Evolutionary conservation across 2,113 vertebrate species (phyloP).

Genomic region (Oreochromis niloticus): DNA sequence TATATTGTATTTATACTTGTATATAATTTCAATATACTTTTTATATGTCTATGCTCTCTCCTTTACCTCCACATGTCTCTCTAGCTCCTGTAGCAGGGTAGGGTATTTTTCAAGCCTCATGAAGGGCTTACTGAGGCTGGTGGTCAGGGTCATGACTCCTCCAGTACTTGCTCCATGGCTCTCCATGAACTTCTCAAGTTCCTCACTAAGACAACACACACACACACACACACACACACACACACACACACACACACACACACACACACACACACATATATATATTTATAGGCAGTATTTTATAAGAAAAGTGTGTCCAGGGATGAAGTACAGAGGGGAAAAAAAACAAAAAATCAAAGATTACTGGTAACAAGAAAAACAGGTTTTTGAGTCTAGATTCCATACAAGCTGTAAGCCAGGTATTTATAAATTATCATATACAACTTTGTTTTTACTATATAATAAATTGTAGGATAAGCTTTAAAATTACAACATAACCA

Average conservation of each 20-base stretch:
- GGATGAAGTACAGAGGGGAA: not conserved
- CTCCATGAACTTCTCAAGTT: constrained; percentile 95
- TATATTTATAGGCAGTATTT: not conserved
- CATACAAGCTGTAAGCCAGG: not conserved
- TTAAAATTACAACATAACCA: not conserved
- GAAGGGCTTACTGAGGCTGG: constrained; percentile 95
- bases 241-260: not conserved
- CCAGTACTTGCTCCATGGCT: constrained; percentile 84
- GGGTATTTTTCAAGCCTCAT: constrained; percentile 94
- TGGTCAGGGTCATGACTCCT: constrained; percentile 90
- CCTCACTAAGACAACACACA: constrained; percentile 74
- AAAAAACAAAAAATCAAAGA: rapidly evolving
- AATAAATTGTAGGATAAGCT: not conserved
- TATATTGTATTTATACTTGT: not conserved
- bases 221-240: not conserved
- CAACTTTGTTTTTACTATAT: rapidly evolving
- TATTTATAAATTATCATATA: not conserved
- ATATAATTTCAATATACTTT: not conserved
- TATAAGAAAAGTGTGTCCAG: not conserved
- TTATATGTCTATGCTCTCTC: rapidly evolving
- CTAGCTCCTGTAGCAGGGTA: constrained; percentile 90
- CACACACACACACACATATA: not conserved
- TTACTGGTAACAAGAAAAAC: not conserved
- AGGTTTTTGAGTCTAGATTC: rapidly evolving
- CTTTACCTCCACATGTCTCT: constrained; percentile 92